Evolutionary conservation across 2,113 vertebrate species (phyloP).

Genomic region (Cheirogaleus medius): DNA sequence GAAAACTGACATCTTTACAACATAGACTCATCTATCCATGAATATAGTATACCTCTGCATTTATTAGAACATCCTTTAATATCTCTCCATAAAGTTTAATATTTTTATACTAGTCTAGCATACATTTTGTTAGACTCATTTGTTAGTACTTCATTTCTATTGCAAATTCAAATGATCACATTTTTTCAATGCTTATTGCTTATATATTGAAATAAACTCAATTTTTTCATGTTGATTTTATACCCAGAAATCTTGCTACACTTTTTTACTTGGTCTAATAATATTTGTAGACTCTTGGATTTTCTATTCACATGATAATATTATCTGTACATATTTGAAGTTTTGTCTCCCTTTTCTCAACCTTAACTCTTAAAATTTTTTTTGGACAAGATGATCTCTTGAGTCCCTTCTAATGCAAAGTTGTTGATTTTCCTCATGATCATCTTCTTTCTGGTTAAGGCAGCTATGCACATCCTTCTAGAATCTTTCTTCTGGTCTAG

Average conservation of each 20-base stretch:
- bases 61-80: constrained; percentile 14
- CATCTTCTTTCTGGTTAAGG: not conserved
- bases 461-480: not conserved
- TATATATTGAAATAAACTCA: not conserved
- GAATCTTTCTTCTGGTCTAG: not conserved
- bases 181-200: constrained; percentile 18
- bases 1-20: not conserved
- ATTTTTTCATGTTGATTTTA: not conserved
- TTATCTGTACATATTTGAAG: not conserved
- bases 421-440: not conserved
- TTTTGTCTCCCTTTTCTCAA: not conserved
- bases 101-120: not conserved
- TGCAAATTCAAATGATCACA: not conserved
- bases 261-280: not conserved
- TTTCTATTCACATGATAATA: not conserved
- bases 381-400: not conserved
- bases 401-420: not conserved
- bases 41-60: not conserved
- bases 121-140: not conserved
- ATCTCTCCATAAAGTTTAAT: not conserved
- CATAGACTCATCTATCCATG: not conserved
- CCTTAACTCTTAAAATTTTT: not conserved
- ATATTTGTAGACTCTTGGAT: not conserved
- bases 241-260: not conserved
- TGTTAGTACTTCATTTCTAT: not conserved